A percentile compares a stretch with the other conserved stretches of the same genome.
phyloP scores from a whole-genome alignment of 2,888 invertebrate genomes.

The Tipula lateralis region DNA sequence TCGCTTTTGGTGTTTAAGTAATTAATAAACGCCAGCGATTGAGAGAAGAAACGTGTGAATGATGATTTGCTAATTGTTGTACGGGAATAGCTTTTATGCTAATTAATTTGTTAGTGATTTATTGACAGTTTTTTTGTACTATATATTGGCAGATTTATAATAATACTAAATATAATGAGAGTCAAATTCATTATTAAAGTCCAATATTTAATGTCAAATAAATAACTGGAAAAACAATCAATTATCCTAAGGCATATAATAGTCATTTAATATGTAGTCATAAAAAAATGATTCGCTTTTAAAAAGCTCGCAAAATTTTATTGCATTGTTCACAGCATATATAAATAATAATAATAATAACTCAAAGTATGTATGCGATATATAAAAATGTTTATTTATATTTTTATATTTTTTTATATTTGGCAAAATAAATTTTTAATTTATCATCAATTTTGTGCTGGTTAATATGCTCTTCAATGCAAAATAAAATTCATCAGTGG shows the following conservation, averaged over 20 bases:
- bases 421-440: not conserved
- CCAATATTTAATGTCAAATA: not conserved
- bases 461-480: not conserved
- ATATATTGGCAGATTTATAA: not conserved
- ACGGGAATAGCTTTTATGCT: constrained; percentile 3
- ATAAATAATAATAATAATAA: not conserved
- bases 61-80: not conserved
- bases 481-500: not conserved
- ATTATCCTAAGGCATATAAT: not conserved
- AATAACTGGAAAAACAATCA: not conserved
- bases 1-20: not conserved
- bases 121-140: not conserved
- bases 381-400: not conserved
- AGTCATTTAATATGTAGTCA: not conserved
- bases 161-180: not conserved
- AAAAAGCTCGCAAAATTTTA: not conserved
- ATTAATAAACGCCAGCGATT: not conserved
- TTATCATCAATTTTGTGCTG: not conserved
- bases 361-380: not conserved
- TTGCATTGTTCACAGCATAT: not conserved
- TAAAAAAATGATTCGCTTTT: not conserved
- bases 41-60: not conserved
- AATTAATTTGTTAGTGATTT: not conserved
- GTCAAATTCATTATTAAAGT: not conserved
- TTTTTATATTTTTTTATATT: not conserved